Evolutionary conservation across 2,113 vertebrate species (phyloP).

Genomic region (Toxostoma redivivum): DNA sequence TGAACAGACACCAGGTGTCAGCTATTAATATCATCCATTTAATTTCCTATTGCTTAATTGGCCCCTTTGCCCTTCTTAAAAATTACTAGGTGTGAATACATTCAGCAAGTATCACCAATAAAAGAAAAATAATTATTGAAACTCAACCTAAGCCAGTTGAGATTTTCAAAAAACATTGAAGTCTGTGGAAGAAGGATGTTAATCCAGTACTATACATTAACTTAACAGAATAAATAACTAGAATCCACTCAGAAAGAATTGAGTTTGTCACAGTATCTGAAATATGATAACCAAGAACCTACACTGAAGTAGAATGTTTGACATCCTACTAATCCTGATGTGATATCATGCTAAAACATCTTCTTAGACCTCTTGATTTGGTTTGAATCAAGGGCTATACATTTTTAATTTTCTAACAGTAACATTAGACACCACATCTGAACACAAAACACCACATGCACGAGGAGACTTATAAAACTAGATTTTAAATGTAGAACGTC

Average conservation of each 20-base stretch:
- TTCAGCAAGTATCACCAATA: background rate
- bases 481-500: background rate
- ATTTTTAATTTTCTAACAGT: background rate
- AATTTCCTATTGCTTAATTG: background rate
- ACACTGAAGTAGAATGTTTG: background rate
- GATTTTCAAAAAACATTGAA: background rate
- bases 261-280: background rate
- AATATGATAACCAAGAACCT: background rate
- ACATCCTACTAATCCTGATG: background rate
- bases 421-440: background rate
- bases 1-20: background rate
- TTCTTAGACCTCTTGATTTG: background rate
- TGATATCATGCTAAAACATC: background rate
- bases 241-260: background rate
- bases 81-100: background rate
- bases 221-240: background rate
- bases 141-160: background rate
- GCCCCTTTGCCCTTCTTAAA: background rate
- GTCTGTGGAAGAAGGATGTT: background rate
- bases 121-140: background rate
- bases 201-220: background rate
- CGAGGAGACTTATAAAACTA: background rate
- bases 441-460: background rate
- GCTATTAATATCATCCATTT: background rate
- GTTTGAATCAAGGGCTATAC: background rate